Evolutionary conservation across 2,797 vertebrate species (phyloP).

Genomic region (Tinamus major): DNA sequence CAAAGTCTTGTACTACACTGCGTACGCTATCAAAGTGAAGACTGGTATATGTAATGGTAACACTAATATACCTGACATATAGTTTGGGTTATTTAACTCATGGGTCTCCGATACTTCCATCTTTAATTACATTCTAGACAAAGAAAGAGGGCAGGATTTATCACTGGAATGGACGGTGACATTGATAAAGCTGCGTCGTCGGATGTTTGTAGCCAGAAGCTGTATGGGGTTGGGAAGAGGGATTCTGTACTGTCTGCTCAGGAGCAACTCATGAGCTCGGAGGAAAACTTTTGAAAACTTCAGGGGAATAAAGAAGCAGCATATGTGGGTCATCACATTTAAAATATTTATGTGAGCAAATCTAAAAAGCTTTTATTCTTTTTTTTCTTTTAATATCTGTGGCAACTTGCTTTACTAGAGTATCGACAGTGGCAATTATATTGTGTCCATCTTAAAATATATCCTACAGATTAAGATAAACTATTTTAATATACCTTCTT

Average conservation of each 20-base stretch:
- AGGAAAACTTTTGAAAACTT: background rate
- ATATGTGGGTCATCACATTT: background rate
- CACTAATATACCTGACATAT: conserved; percentile 13
- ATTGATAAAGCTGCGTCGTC: background rate
- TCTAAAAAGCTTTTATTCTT: background rate
- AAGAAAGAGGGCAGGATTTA: background rate
- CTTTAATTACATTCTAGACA: background rate
- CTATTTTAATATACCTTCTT: background rate
- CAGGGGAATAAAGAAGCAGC: background rate
- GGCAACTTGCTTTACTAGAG: background rate
- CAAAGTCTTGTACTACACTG: background rate
- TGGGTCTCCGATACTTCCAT: background rate
- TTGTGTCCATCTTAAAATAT: background rate
- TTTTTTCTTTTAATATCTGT: background rate
- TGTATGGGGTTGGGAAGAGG: background rate
- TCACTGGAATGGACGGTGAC: background rate
- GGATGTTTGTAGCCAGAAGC: background rate
- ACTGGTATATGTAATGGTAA: conserved; percentile 15
- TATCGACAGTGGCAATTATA: background rate
- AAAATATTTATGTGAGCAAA: background rate
- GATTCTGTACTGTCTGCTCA: background rate
- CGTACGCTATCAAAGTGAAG: background rate
- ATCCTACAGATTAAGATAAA: background rate
- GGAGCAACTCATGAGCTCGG: background rate
- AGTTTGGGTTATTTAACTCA: background rate